Base-by-base conservation (phyloP, 2,113 vertebrate genomes). In the Romanogobio albipinnatus region DNA sequence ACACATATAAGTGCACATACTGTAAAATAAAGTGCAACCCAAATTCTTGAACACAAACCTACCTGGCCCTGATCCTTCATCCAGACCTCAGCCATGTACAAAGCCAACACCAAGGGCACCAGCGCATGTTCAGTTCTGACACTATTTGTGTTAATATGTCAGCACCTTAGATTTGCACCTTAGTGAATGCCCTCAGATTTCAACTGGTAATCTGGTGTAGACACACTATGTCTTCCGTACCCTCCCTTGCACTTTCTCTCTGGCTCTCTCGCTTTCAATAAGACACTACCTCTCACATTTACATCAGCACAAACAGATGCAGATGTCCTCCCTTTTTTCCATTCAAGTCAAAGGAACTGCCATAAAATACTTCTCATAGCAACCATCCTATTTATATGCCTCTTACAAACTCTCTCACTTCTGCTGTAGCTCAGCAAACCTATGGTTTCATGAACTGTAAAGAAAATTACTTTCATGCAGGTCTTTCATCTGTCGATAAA, bases 331-430 rank as follows among this genome's bases (percentile, higher is more conserved):
- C 76, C 59, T 79, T 64, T 73, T 53, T 68, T 84, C 85, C 85
- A 86, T 73, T 82, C 84, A 81, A 84, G 82, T 82, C 75, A 66
- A 88, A 76, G 47, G 71, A 80, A 64, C 84, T 75, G 56, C 47
- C 56, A 87, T 85, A 51, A 73, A 49, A 82, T 82, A 79, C 81
- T 80, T 87, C 82, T 84, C 86, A 78, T 84, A 79, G 84, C 86
- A 89, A 88, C 88, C 82, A 77, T 82, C 81, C 84, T 89, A 87
- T 86, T 86, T 87, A 87, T 84, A 89, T 19, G 49, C 66, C 74
- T 47, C 33, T 79, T 80, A 70, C 49, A 53, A 56, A 56, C 29
- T 26, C 64, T 56, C 19, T 43, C 80, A 22, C 66, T 53, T 70
- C 49, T 70, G 49, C 80, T 82, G 49, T 73, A 56, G 64, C 81